A percentile compares a stretch with the other conserved stretches of the same genome.
These are phyloP conservation scores for Chrysodeixis includens DNA, from an alignment of 2,888 invertebrate species.

Conservation along the genomic window DNA sequence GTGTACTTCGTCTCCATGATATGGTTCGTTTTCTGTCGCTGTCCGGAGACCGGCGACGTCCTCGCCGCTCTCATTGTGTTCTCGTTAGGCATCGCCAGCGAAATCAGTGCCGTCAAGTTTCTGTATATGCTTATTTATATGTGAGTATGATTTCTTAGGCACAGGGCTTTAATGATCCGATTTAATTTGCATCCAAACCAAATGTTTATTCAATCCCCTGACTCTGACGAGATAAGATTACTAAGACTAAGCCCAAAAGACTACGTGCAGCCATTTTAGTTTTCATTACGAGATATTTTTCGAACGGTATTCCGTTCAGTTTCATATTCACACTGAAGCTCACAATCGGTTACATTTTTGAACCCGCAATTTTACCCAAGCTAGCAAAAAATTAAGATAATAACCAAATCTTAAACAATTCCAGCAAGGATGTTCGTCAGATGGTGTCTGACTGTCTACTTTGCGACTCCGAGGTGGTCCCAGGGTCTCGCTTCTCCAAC, in stretches of 20 bases:
- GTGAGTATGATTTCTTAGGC: conserved; percentile 42
- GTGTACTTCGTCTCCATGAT: conserved; percentile 56
- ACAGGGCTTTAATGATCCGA: too few species aligned
- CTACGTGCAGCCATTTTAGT: too few species aligned
- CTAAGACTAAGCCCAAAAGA: too few species aligned
- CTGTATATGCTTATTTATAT: conserved; percentile 53
- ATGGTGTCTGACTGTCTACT: conserved; percentile 46
- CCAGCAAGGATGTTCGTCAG: conserved; percentile 42
- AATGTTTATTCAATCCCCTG: too few species aligned
- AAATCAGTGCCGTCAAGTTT: conserved; percentile 57
- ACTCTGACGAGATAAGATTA: too few species aligned
- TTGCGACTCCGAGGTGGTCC: conserved; percentile 40
- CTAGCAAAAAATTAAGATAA: neutral
- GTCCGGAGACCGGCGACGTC: conserved; percentile 46
- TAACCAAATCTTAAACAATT: conserved; percentile 5
- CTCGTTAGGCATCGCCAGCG: conserved; percentile 55
- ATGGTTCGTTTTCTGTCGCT: conserved; percentile 60
- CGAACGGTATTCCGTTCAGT: too few species aligned
- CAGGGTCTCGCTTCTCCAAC: conserved; percentile 43
- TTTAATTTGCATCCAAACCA: too few species aligned
- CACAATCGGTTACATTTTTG: too few species aligned
- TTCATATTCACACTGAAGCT: too few species aligned
- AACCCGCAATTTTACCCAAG: too few species aligned
- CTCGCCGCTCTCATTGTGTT: conserved; percentile 53
- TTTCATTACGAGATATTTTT: too few species aligned